Base-by-base conservation (phyloP, 2,113 vertebrate genomes). In the Ammospiza nelsoni region DNA sequence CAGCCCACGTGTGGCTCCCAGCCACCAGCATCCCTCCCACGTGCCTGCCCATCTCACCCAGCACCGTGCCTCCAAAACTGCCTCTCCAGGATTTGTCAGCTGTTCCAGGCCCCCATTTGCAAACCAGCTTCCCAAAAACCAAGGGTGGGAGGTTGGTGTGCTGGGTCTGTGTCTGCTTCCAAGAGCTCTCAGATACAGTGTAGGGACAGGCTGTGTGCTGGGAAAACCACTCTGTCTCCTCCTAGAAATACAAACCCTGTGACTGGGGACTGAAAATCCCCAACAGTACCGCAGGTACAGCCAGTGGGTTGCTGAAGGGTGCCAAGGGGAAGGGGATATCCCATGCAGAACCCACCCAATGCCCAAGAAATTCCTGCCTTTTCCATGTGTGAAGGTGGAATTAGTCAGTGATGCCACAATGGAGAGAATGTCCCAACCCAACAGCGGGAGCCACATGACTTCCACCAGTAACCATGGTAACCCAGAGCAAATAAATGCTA, bases 381-480 rank as follows among this genome's bases (percentile, higher is more conserved):
- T 68, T 31, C 41, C 24, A 19, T 39, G 29, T 20, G 37, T 35
- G 1, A 5, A 44, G 57, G 55, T 71, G 33, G 75, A 52, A 57
- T 20, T 27, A 72, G 52, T 31, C 1, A 1, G 39, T 57, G 8
- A 2, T 18, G 51, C 65, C 9, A 6, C 2, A 0, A 9, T 3
- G 16, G 54, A 72, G 52, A 82, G 52, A 37, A 48, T 37, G 33
- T 4, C 55, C 91, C 87, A 44, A 35, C 48, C n/a, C 43, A 21
- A 66, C 66, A 84, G 65, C 65, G 66, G 48, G 62, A 93, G 65
- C 6, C 0, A 55, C 39, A 61, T 1, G 3, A 58, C 71, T 75
- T 74, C 35, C 41, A 59, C 62, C 9, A 49, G 93, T 97, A 91
- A 78, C 97, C 85, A 95, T 94, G 87, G 96, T 29, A 95, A 96